Evolutionary conservation across 2,888 invertebrate genomes (phyloP).

Genomic region (Apamea epomidion): DNA sequence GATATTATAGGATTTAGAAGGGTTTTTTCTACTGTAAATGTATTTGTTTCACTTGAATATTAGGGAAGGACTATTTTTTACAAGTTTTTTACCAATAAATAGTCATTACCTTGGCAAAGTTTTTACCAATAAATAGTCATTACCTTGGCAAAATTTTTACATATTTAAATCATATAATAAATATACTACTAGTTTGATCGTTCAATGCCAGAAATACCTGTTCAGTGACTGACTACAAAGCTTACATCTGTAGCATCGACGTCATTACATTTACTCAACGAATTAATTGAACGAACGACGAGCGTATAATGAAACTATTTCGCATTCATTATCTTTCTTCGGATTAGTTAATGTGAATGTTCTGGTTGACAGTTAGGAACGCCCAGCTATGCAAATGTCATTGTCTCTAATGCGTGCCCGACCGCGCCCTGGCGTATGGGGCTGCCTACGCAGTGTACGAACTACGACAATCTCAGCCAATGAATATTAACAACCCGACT

Average conservation of each 20-base stretch:
- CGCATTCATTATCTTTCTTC: conserved; percentile 81
- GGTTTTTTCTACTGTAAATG: conserved; percentile 5
- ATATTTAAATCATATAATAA: neutral
- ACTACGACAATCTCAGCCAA: conserved; percentile 80
- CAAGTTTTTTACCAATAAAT: neutral
- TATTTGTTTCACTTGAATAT: conserved; percentile 27
- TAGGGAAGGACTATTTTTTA: neutral
- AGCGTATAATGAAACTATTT: conserved; percentile 81
- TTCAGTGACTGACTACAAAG: conserved; percentile 31
- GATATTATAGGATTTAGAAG: conserved; percentile 29
- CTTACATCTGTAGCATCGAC: conserved; percentile 28
- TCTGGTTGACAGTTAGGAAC: conserved; percentile 87
- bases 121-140: neutral
- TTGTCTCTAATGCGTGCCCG: conserved; percentile 87
- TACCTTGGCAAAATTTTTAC: neutral
- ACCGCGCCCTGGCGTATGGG: conserved; percentile 81
- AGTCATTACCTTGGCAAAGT: too few species aligned
- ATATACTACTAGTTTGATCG: neutral
- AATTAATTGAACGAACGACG: conserved; percentile 73
- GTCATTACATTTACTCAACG: conserved; percentile 59
- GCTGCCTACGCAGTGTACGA: conserved; percentile 81
- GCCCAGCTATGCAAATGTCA: conserved; percentile 89
- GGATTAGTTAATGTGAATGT: conserved; percentile 88
- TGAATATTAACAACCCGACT: conserved; percentile 86
- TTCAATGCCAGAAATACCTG: conserved; percentile 19